A percentile compares a stretch with the other conserved stretches of the same genome.
These are phyloP conservation scores for Condylostylus longicornis DNA, from an alignment of 1,140 invertebrate genomes.

Conservation along the genomic window DNA sequence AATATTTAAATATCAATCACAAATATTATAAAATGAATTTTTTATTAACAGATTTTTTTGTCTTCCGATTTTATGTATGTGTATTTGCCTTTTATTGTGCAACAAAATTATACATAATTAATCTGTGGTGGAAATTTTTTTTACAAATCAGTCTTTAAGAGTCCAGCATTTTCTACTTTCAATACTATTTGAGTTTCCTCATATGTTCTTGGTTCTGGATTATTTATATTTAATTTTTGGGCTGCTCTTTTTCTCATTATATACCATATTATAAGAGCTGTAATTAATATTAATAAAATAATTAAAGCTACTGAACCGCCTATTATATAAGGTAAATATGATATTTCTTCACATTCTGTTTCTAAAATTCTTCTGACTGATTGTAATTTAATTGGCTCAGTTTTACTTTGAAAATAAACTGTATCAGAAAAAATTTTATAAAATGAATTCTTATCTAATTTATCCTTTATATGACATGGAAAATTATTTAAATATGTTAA, in stretches of 20 bases:
- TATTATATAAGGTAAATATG: conserved; percentile 20
- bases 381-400: not conserved
- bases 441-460: conserved; percentile 15
- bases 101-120: not conserved
- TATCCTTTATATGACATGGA: conserved; percentile 19
- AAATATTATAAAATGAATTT: too few species aligned
- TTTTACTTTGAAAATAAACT: conserved; percentile 11
- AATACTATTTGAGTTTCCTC: conserved; percentile 70
- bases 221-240: conserved; percentile 45
- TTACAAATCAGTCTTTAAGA: conserved; percentile 60
- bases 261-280: conserved; percentile 22
- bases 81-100: too few species aligned
- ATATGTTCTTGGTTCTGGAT: conserved; percentile 65
- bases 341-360: conserved; percentile 6
- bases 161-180: conserved; percentile 63
- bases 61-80: too few species aligned
- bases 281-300: conserved; percentile 26
- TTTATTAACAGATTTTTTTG: too few species aligned
- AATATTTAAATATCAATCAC: too few species aligned
- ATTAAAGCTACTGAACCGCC: conserved; percentile 27
- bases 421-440: conserved; percentile 20
- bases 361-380: conserved; percentile 9
- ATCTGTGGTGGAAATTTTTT: not conserved
- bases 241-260: conserved; percentile 31
- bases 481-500: conserved; percentile 19